Evolutionary conservation across 30 jellyfish, hydroid and myxozoan species (phyloP).

Genomic region (Cassiopea andromeda): DNA sequence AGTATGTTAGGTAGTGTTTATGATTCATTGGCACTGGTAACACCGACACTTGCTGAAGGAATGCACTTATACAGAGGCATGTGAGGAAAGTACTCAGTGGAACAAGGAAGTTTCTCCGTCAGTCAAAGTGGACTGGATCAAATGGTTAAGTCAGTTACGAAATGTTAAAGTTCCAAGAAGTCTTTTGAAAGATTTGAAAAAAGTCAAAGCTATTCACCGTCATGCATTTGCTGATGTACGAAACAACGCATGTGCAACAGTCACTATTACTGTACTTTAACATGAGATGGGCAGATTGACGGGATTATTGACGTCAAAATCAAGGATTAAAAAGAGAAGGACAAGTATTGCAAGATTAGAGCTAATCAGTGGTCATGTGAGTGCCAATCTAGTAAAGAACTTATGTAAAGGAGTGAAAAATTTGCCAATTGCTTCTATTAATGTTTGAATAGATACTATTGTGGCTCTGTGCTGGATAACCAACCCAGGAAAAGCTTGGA

Average conservation of each 20-base stretch:
- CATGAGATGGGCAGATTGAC: slow-evolving; percentile 35
- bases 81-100: slow-evolving; percentile 39
- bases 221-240: slow-evolving; percentile 76
- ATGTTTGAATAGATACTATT: slow-evolving; percentile 60
- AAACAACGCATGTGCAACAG: slow-evolving; percentile 66
- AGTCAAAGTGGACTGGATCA: neutral
- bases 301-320: slow-evolving; percentile 40
- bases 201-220: slow-evolving; percentile 39
- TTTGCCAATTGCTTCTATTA: slow-evolving; percentile 12
- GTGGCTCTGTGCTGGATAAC: slow-evolving; percentile 60
- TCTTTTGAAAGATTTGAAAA: neutral
- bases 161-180: slow-evolving; percentile 41
- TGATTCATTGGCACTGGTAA: neutral
- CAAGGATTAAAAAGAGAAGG: slow-evolving; percentile 59
- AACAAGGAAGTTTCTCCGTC: slow-evolving; percentile 39
- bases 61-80: slow-evolving; percentile 45
- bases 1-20: neutral
- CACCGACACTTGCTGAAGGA: slow-evolving; percentile 51
- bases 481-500: slow-evolving; percentile 56
- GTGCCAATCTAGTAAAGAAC: slow-evolving; percentile 63
- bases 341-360: slow-evolving; percentile 72
- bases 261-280: slow-evolving; percentile 3
- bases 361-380: slow-evolving; percentile 71
- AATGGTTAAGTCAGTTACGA: slow-evolving; percentile 11
- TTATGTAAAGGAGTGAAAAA: slow-evolving; percentile 38